Evolutionary conservation across 2,888 invertebrate species (phyloP), one percentile per base, ranked within the genome.

Genomic region (Lapara coniferarum): DNA sequence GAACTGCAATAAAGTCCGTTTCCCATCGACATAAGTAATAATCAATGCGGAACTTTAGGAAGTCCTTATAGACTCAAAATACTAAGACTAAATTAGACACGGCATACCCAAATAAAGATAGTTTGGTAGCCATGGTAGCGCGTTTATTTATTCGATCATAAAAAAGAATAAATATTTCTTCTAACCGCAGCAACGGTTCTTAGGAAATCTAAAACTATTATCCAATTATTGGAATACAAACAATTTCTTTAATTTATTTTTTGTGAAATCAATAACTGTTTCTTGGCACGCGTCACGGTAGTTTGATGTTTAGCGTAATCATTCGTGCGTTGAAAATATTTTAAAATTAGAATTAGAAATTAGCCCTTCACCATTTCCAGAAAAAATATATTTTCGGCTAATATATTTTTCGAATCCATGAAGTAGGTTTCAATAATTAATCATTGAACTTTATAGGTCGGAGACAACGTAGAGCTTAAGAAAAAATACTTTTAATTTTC

Each of bases 261-360:
- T 72, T 53, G n/a, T 52, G 44, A 58, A 63, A 68, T 70, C 66
- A 74, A 66, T 70, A 72, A 66, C 30, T 52, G 16, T 68, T 59
- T 19, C 69, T 72, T 66, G 72, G 71, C 74, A 72, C 72, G 75
- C 69, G 74, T 67, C 69, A 44, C 58, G 69, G 53, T 63, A 52
- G 52, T 70, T 68, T 56, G 44, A 69, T 55, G 70, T 70, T 78
- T 76, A 80, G 80, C 73, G 73, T 72, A 74, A 73, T 71, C 78
- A 74, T 71, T 81, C 78, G 74, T 73, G 80, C 79, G 78, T 83
- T 75, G 78, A 81, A 77, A 72, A 72, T 69, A 73, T 71, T 68
- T 75, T 72, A 75, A 74, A 72, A 73, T 72, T 56, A 68, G 70
- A 71, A 69, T 72, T 71, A 66, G 71, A 70, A 69, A 73, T 70